A percentile compares a stretch with the other conserved stretches of the same genome.
Conservation (phyloP, 2,888 invertebrate genomes). For the Pecten maximus region DNA sequence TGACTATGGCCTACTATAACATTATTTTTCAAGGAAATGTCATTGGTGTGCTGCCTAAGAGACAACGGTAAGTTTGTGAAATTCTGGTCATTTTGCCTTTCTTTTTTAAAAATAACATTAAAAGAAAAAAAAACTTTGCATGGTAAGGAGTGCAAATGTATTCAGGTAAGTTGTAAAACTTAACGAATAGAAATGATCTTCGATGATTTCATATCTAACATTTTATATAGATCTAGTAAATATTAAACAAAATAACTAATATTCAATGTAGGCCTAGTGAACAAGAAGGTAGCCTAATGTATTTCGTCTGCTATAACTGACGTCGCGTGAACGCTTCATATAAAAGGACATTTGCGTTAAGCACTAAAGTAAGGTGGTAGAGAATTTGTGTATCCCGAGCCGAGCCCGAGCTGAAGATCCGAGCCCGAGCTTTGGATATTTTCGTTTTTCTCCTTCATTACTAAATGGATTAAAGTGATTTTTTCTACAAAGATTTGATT, state of each 20-base stretch:
- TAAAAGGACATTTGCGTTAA: neutral
- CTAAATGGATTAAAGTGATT: too few relatives aligned
- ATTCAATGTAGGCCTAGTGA: too few relatives aligned
- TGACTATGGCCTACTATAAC: neutral
- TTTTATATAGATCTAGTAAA: too few relatives aligned
- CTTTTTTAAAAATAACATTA: neutral
- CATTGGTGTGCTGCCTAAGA: neutral
- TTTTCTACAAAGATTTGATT: too few relatives aligned
- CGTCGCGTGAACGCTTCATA: neutral
- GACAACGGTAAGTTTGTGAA: neutral
- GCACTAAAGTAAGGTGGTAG: too few relatives aligned
- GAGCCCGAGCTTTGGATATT: too few relatives aligned
- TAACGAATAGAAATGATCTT: too few relatives aligned
- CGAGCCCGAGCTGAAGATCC: too few relatives aligned
- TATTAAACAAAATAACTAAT: too few relatives aligned
- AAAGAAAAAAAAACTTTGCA: neutral
- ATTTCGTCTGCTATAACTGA: neutral
- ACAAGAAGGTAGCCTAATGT: neutral
- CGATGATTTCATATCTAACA: too few relatives aligned
- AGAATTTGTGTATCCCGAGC: too few relatives aligned
- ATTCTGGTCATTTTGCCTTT: neutral
- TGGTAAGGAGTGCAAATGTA: neutral
- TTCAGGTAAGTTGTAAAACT: neutral
- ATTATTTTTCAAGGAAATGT: neutral
- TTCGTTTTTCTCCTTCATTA: too few relatives aligned